Conservation (phyloP, 2,888 invertebrate species). For the Phaedon cochleariae region DNA sequence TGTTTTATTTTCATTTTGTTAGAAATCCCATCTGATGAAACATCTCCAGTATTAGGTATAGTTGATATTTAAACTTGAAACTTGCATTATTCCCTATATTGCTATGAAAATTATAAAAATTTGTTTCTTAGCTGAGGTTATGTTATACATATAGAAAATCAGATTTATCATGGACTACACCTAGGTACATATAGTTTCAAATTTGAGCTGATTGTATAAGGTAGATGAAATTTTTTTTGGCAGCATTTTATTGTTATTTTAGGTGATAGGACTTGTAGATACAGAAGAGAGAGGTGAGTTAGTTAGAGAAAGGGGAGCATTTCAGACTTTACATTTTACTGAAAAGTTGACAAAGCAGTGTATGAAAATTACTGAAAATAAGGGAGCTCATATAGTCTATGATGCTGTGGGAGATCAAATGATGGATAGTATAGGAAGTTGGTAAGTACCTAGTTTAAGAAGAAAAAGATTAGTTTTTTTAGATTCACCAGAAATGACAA, state of each 20-base stretch:
- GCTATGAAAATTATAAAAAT: too few relatives aligned
- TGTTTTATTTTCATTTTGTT: too few relatives aligned
- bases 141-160: too few relatives aligned
- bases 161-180: too few relatives aligned
- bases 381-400: conserved; percentile 71
- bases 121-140: too few relatives aligned
- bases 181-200: too few relatives aligned
- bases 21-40: too few relatives aligned
- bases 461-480: too few relatives aligned
- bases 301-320: conserved; percentile 70
- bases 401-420: conserved; percentile 72
- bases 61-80: too few relatives aligned
- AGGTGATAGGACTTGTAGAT: conserved; percentile 76
- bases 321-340: conserved; percentile 69
- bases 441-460: conserved; percentile 56
- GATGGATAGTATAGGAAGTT: conserved; percentile 66
- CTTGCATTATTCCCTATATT: too few relatives aligned
- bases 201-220: neutral
- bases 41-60: too few relatives aligned
- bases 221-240: neutral
- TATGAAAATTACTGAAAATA: conserved; percentile 66
- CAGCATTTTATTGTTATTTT: conserved; percentile 5
- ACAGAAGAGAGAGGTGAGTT: conserved; percentile 68
- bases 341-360: conserved; percentile 66
- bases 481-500: too few relatives aligned